Percentiles rank a stretch among this genome's conserved stretches.
These are phyloP conservation scores for Zaprionus ornatus DNA, from an alignment of 1,140 invertebrate genomes.

Conservation along the genomic window DNA sequence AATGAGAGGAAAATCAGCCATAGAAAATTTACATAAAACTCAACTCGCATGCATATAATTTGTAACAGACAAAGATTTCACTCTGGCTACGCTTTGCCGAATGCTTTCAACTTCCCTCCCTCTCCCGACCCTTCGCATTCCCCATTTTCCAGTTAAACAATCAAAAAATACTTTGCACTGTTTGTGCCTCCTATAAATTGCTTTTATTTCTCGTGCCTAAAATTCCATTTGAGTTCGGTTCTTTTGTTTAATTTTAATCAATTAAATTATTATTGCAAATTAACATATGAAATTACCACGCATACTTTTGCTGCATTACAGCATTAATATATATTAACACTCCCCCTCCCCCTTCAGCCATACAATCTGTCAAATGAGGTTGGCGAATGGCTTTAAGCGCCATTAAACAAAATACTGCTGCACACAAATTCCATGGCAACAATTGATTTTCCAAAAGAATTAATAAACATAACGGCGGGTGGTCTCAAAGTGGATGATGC, in stretches of 20 bases:
- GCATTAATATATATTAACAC: not conserved
- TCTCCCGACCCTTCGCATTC: not conserved
- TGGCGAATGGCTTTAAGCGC: constrained; percentile 1
- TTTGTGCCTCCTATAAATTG: not conserved
- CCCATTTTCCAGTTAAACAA: constrained; percentile 5
- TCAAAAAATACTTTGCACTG: constrained; percentile 30
- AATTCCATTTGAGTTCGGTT: not conserved
- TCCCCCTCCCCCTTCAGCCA: not conserved
- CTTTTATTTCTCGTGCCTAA: not conserved
- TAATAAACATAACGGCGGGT: constrained; percentile 28
- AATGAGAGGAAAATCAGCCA: constrained; percentile 19
- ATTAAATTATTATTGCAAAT: constrained; percentile 8
- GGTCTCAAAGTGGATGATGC: not conserved
- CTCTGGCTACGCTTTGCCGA: constrained; percentile 37
- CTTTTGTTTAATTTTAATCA: constrained; percentile 7
- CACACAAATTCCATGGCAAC: constrained; percentile 12
- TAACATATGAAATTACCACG: constrained; percentile 1
- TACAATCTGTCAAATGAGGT: not conserved
- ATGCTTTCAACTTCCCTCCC: not conserved
- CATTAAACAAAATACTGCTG: constrained; percentile 29
- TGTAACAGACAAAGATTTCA: constrained; percentile 60
- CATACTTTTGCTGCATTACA: not conserved
- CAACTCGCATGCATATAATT: constrained; percentile 58
- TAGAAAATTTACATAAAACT: constrained; percentile 53
- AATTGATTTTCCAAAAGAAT: constrained; percentile 32